Evolutionary conservation across 1,140 invertebrate genomes (phyloP), one percentile per base, ranked within the genome.

Genomic region (Drosophila mojavensis): DNA sequence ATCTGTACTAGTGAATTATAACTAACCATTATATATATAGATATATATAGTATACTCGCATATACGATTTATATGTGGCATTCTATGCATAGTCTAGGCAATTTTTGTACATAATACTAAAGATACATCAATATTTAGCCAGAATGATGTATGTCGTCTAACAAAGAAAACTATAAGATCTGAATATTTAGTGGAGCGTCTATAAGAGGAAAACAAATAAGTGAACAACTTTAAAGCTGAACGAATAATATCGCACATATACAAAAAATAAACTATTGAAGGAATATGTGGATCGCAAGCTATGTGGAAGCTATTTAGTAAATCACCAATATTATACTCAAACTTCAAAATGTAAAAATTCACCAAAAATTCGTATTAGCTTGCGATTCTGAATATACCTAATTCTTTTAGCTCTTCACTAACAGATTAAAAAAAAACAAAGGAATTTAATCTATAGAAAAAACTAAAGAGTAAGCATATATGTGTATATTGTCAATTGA

Each of bases 21-120:
- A n/a, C 47, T 33, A 45, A 26, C 6, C 15, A 81, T 64, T 84
- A 64, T 78, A 60, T 24, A 59, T 30, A 47, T 48, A 17, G 24
- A 5, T 50, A 55, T 62, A 30, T 75, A 13, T 39, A 39, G 53
- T 9, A 17, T 66, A 58, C 39, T 15, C 36, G 36, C 36, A 39
- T 50, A 11, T 50, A 45, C 7, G 47, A 45, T 17, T 17, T 17
- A 45, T 45, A 45, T 53, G 59, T 68, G 55, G 24, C 17, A 43
- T 80, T 80, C 66, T 79, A 78, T 75, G 51, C 61, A 68, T 83
- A 75, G 70, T 55, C 64, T 89, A 89, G 80, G 78, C 30, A 84
- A 89, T 85, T 81, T 73, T 84, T 89, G 84, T 89, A 89, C 28
- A 89, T 89, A 89, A 74, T 26, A 48, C 72, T 70, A 79, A n/a